Percentiles rank a stretch among this genome's conserved stretches.
These are phyloP conservation scores for Rhinolophus ferrumequinum DNA, from an alignment of 2,113 vertebrate species.

Conservation along the genomic window DNA sequence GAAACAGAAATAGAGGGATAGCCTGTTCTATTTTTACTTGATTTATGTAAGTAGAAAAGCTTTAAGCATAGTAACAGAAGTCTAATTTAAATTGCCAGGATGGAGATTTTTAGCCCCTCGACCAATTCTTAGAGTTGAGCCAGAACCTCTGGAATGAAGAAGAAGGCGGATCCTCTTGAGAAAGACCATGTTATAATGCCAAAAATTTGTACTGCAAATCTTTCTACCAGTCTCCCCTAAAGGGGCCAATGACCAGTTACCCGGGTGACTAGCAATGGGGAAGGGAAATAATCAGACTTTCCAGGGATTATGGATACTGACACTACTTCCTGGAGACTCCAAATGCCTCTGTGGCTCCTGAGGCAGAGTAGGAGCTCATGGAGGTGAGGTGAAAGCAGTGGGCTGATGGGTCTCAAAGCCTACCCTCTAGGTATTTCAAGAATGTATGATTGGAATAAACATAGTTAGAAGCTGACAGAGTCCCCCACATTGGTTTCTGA, in stretches of 20 bases:
- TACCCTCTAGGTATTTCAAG: neutral
- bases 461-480: neutral
- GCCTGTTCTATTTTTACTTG: neutral
- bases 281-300: neutral
- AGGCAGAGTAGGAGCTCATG: neutral
- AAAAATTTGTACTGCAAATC: neutral
- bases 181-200: neutral
- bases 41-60: neutral
- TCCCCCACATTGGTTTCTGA: neutral
- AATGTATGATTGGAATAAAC: neutral
- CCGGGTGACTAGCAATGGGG: neutral
- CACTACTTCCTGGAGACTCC: neutral
- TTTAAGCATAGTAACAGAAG: neutral
- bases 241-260: neutral
- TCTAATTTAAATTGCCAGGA: neutral
- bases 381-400: neutral
- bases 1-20: neutral
- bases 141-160: neutral
- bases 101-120: neutral
- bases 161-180: neutral
- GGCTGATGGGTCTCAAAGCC: neutral
- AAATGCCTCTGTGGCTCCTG: neutral
- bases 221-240: neutral
- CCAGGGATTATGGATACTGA: neutral
- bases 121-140: neutral